These are phyloP conservation scores for Eueides isabella DNA, from an alignment of 1,140 invertebrate genomes.

Conservation along the genomic window DNA sequence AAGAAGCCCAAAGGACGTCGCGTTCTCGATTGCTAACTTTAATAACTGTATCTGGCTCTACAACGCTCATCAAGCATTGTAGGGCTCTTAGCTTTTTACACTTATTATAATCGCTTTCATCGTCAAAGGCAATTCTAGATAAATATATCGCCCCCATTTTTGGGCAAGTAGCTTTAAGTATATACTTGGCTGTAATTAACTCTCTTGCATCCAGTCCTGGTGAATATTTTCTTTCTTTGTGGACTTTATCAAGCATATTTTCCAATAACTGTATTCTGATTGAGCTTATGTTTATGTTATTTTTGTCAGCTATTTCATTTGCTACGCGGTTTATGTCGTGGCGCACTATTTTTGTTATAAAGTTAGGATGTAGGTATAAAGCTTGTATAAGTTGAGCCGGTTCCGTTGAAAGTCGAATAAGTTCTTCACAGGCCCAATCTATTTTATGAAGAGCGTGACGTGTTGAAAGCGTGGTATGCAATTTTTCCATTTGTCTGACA, in stretches of 20 bases:
- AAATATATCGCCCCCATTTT: slow-evolving; percentile 80
- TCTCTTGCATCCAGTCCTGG: slow-evolving; percentile 62
- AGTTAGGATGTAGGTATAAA: slow-evolving; percentile 81
- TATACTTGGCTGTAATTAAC: slow-evolving; percentile 78
- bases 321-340: slow-evolving; percentile 82
- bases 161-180: slow-evolving; percentile 77
- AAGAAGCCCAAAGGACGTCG: slow-evolving; percentile 65
- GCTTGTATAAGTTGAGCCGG: slow-evolving; percentile 81
- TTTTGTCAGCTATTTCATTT: slow-evolving; percentile 82
- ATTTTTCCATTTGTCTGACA: slow-evolving; percentile 79
- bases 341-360: slow-evolving; percentile 75
- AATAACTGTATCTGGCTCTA: slow-evolving; percentile 71
- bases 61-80: slow-evolving; percentile 78
- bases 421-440: slow-evolving; percentile 81
- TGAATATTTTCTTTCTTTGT: slow-evolving; percentile 54
- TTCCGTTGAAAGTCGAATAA: slow-evolving; percentile 79
- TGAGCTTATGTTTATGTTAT: slow-evolving; percentile 74
- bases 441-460: slow-evolving; percentile 83
- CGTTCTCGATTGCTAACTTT: slow-evolving; percentile 74
- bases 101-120: slow-evolving; percentile 75
- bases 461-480: slow-evolving; percentile 82
- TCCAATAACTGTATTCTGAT: slow-evolving; percentile 79
- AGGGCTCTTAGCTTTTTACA: slow-evolving; percentile 76
- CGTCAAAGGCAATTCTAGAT: slow-evolving; percentile 77
- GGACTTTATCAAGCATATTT: slow-evolving; percentile 68